These are phyloP conservation scores for Alcis repandata DNA, from an alignment of 2,888 invertebrate genomes.

Conservation along the genomic window DNA sequence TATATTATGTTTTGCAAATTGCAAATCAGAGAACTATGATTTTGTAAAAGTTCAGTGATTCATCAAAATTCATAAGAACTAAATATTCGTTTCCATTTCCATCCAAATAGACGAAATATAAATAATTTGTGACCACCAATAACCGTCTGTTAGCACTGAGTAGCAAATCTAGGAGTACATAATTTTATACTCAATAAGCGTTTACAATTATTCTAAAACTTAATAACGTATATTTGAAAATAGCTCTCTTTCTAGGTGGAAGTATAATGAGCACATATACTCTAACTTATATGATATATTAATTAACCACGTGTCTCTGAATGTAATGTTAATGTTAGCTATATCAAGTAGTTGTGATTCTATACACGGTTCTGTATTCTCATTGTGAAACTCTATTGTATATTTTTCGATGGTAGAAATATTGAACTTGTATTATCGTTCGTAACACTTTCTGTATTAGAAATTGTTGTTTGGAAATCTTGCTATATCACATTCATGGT, in stretches of 20 bases:
- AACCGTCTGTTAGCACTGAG: no score
- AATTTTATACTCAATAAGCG: no score
- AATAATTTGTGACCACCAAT: no score
- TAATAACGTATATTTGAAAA: neutral
- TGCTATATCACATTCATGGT: neutral
- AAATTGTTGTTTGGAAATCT: conserved; percentile 45
- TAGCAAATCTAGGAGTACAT: no score
- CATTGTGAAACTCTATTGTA: conserved; percentile 66
- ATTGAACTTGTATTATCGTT: conserved; percentile 40
- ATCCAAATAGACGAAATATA: no score
- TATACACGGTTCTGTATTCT: conserved; percentile 73
- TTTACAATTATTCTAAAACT: neutral
- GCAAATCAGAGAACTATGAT: no score
- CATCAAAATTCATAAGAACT: no score
- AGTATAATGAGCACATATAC: neutral
- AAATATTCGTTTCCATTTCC: no score
- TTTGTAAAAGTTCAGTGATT: no score
- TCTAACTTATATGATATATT: neutral
- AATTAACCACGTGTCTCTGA: neutral
- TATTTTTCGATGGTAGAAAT: conserved; percentile 68
- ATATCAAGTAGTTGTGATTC: conserved; percentile 27
- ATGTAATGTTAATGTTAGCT: conserved; percentile 27
- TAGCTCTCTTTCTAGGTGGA: neutral
- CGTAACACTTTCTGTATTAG: conserved; percentile 24
- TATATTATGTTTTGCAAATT: no score